Evolutionary conservation across 2,113 vertebrate genomes (phyloP), one percentile per base, ranked within the genome.

Genomic region (Ornithorhynchus anatinus): DNA sequence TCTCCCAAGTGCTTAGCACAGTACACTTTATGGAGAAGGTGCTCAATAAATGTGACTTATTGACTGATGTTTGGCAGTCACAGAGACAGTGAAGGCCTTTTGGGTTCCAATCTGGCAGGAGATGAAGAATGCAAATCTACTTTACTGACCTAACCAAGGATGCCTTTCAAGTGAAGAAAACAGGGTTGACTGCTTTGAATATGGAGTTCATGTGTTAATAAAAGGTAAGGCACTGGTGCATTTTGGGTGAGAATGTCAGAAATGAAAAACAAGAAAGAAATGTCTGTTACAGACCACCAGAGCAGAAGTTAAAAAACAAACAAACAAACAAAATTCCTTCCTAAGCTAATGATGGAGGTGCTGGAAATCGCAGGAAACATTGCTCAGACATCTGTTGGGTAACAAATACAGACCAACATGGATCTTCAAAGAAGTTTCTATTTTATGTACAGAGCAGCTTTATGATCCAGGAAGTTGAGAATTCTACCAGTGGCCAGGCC

Each of bases 371-470:
- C 63, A 59, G 72, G 72, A 80, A 70, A 81, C 67, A 60, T 44
- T 60, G 63, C 69, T 60, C 38, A 40, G 59, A 67, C 52, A 77
- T 77, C 70, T 80, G 79, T 69, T 79, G 59, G 78, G 39, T 69
- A 79, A 69, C 86, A 82, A 82, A 76, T 67, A 43, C 72, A 66
- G 74, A 70, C 76, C 71, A 72, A 17, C 56, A 72, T 51, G 62
- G 79, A 67, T 67, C 79, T 74, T 77, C 81, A 79, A 82, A 82
- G 69, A 74, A 63, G 38, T 66, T 79, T 68, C 69, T 79, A 69
- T 63, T 74, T 79, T 81, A 69, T 82, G 69, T 82, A 69, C 65
- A 62, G 71, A 82, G 59, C 67, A 54, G 56, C 61, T 76, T 79
- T 77, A 69, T 77, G 59, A 71, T 84, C 72, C 75, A 79, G 86